A percentile compares a stretch with the other conserved stretches of the same genome.
Evolutionary conservation across 2,888 invertebrate genomes (phyloP).

Genomic region (Melanophora roralis): DNA sequence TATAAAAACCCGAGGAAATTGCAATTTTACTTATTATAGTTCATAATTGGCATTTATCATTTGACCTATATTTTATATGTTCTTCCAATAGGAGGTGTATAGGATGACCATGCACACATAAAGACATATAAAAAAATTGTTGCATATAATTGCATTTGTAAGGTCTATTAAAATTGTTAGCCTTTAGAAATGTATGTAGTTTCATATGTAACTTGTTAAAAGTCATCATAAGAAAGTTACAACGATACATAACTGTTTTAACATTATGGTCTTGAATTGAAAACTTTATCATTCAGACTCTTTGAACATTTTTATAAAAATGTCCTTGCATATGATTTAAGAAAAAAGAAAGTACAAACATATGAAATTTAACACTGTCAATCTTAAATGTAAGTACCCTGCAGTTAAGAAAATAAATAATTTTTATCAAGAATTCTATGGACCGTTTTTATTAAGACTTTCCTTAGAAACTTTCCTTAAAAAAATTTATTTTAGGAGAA

Average conservation of each 20-base stretch:
- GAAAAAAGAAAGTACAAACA: neutral
- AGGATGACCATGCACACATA: too few relatives aligned
- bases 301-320: conserved; percentile 28
- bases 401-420: too few relatives aligned
- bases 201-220: conserved; percentile 41
- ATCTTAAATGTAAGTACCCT: too few relatives aligned
- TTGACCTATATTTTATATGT: neutral
- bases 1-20: neutral
- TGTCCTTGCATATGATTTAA: conserved; percentile 25
- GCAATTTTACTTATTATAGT: conserved; percentile 4
- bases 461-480: too few relatives aligned
- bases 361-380: too few relatives aligned
- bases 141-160: neutral
- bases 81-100: neutral
- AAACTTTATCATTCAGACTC: neutral
- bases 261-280: neutral
- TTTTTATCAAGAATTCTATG: too few relatives aligned
- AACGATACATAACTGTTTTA: neutral
- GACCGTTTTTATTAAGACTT: too few relatives aligned
- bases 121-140: too few relatives aligned
- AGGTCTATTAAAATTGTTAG: neutral
- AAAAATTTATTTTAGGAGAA: too few relatives aligned
- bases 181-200: neutral
- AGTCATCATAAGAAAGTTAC: neutral
- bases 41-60: conserved; percentile 9